Conservation (phyloP, 2,888 invertebrate genomes). For the Drosophila testacea region DNA sequence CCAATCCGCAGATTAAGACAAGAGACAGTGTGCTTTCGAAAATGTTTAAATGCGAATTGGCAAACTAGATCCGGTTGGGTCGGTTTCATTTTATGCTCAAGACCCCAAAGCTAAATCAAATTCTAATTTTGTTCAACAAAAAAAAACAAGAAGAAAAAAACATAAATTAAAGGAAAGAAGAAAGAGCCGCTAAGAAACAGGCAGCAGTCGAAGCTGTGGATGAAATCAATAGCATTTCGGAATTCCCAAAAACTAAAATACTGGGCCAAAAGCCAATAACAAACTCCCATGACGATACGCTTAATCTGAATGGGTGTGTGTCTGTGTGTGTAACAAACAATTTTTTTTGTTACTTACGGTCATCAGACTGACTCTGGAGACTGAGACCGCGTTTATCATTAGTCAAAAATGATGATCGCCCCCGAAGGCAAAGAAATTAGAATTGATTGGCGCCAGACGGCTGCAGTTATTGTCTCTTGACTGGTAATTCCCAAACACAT, state of each 20-base stretch:
- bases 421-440: constrained; percentile 60
- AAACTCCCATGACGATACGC: constrained; percentile 69
- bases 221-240: constrained; percentile 59
- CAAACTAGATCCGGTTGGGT: constrained; percentile 74
- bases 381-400: constrained; percentile 62
- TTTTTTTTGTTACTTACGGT: constrained; percentile 31
- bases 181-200: constrained; percentile 56
- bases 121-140: constrained; percentile 40
- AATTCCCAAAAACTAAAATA: constrained; percentile 69
- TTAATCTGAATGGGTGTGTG: constrained; percentile 19
- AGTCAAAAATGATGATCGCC: constrained; percentile 52
- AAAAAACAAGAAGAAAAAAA: constrained; percentile 23
- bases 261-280: constrained; percentile 66
- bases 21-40: constrained; percentile 39
- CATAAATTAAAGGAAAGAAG: constrained; percentile 27
- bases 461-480: constrained; percentile 35
- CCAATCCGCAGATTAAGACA: constrained; percentile 4
- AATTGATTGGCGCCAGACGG: constrained; percentile 68
- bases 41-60: constrained; percentile 35
- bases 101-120: constrained; percentile 41
- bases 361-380: constrained; percentile 10
- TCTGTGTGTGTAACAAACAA: constrained; percentile 59
- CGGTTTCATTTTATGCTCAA: constrained; percentile 49
- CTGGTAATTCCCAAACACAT: constrained; percentile 52
- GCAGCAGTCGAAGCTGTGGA: constrained; percentile 28